These are phyloP conservation scores for Nephotettix cincticeps DNA, from an alignment of 1,140 invertebrate genomes.

Conservation along the genomic window DNA sequence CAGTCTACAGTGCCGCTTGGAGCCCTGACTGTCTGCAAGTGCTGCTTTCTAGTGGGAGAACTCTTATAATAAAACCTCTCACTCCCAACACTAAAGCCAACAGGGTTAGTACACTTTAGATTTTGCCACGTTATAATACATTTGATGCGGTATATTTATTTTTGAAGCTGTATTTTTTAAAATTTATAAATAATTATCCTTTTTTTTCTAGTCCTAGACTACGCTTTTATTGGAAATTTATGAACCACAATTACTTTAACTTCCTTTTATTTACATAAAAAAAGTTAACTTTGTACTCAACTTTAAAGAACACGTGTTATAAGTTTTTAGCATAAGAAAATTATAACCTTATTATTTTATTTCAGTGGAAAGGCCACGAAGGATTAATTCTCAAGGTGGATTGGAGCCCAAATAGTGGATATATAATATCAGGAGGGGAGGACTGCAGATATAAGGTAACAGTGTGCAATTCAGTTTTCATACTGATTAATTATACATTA, in stretches of 20 bases:
- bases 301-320: no score
- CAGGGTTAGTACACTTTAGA: conserved; percentile 57
- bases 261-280: no score
- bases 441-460: conserved; percentile 91
- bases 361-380: conserved; percentile 96
- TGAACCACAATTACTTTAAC: no score
- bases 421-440: conserved; percentile 92
- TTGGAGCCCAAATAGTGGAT: conserved; percentile 85
- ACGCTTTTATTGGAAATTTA: neutral
- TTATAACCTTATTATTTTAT: neutral
- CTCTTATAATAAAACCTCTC: conserved; percentile 86
- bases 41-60: conserved; percentile 79
- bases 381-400: conserved; percentile 83
- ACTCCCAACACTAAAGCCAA: conserved; percentile 84
- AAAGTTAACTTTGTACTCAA: no score
- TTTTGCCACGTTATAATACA: no score
- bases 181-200: no score
- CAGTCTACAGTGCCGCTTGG: conserved; percentile 85
- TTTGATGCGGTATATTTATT: no score
- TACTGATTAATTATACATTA: neutral
- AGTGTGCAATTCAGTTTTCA: neutral
- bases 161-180: no score
- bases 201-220: no score
- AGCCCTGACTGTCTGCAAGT: conserved; percentile 81
- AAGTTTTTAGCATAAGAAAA: no score